Percentiles rank a stretch among this genome's conserved stretches.
phyloP scores from a whole-genome alignment of 2,797 vertebrate genomes.

The Scolopax bukidnonensis region DNA sequence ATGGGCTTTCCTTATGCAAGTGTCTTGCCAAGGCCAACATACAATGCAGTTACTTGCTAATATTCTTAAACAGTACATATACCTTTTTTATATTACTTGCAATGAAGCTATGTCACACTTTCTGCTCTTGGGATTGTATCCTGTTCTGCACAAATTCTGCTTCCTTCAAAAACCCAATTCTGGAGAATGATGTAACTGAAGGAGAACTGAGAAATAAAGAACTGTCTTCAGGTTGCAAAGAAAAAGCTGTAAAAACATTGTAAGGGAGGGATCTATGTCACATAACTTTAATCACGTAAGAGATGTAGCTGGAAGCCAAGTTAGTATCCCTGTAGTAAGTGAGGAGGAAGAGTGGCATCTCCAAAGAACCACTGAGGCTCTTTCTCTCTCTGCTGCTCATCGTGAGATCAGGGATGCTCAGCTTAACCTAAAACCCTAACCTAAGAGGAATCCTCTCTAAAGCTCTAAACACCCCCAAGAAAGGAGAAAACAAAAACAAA shows the following conservation, averaged over 20 bases:
- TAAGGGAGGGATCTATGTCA: neutral
- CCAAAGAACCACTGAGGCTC: neutral
- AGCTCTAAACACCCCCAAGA: neutral
- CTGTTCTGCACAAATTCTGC: neutral
- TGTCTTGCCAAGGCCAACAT: neutral
- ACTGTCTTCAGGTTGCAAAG: neutral
- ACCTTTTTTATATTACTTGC: neutral
- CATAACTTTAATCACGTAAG: neutral
- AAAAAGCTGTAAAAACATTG: neutral
- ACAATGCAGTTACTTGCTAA: neutral
- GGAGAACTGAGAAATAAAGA: neutral
- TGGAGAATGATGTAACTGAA: neutral
- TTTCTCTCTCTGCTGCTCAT: neutral
- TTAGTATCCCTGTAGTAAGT: neutral
- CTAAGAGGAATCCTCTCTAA: neutral
- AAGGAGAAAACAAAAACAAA: neutral
- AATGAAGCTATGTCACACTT: neutral
- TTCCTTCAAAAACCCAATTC: neutral
- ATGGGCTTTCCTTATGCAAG: neutral
- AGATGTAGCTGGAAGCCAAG: neutral
- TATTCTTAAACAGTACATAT: neutral
- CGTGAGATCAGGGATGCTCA: neutral
- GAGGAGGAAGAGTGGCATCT: neutral
- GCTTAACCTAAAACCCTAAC: neutral
- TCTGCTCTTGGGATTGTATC: neutral